Evolutionary conservation across 2,888 invertebrate genomes (phyloP).

Genomic region (Acleris cristana): DNA sequence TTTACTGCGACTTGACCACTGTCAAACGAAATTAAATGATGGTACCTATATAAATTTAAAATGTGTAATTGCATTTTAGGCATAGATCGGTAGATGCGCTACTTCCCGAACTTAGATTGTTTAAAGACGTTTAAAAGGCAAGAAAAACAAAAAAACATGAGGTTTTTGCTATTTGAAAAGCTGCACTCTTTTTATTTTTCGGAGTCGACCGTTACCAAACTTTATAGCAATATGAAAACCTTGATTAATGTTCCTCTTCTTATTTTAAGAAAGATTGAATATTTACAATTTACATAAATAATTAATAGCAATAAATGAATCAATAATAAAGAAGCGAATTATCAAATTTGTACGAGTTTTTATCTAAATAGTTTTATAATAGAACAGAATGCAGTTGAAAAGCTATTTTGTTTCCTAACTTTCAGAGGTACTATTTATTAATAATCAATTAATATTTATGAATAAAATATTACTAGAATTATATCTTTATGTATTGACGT

Average conservation of each 20-base stretch:
- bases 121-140: constrained; percentile 58
- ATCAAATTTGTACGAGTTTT: constrained; percentile 82
- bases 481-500: constrained; percentile 85
- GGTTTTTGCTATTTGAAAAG: constrained; percentile 82
- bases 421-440: constrained; percentile 86
- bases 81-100: constrained; percentile 83
- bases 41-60: constrained; percentile 35
- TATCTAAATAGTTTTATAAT: constrained; percentile 83
- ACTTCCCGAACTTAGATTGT: constrained; percentile 73
- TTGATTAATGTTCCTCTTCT: constrained; percentile 84
- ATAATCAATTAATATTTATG: constrained; percentile 52
- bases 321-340: constrained; percentile 74
- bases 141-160: constrained; percentile 59
- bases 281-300: constrained; percentile 82
- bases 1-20: constrained; percentile 54
- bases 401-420: constrained; percentile 84
- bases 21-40: constrained; percentile 42
- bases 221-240: constrained; percentile 79
- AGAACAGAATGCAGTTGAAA: constrained; percentile 78
- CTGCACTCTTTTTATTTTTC: constrained; percentile 79
- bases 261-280: constrained; percentile 83
- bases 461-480: constrained; percentile 84
- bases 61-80: constrained; percentile 70
- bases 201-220: constrained; percentile 80
- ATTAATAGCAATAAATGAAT: constrained; percentile 81